Percentiles rank a stretch among this genome's conserved stretches.
Conservation (phyloP, 2,113 vertebrate genomes). For the Brachypteracias leptosomus region DNA sequence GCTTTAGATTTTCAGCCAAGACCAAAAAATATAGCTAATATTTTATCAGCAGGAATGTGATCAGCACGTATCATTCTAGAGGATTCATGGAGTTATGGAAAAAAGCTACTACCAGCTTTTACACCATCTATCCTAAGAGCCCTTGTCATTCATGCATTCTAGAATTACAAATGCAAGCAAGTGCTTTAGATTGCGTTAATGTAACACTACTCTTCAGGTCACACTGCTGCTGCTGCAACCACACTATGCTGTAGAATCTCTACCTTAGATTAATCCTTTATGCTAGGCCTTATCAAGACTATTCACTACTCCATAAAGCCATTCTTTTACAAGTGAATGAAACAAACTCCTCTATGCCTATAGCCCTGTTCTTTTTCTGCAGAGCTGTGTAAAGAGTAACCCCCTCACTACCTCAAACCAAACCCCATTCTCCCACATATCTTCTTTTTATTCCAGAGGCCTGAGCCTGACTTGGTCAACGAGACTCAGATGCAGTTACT, state of each 20-base stretch:
- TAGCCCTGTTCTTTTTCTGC: not conserved
- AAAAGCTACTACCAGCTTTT: not conserved
- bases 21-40: not conserved
- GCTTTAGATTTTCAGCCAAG: not conserved
- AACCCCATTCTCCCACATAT: not conserved
- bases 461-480: not conserved
- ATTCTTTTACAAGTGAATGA: not conserved
- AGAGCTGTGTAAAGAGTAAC: not conserved
- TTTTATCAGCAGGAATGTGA: not conserved
- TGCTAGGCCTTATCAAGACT: not conserved
- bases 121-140: not conserved
- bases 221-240: not conserved
- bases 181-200: not conserved
- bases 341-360: not conserved
- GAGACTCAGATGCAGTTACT: not conserved
- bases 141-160: not conserved
- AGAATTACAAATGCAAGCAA: not conserved
- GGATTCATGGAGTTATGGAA: not conserved
- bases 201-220: not conserved
- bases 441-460: not conserved
- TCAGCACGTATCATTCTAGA: not conserved
- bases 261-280: not conserved
- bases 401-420: not conserved
- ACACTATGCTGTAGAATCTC: not conserved
- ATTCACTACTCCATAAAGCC: not conserved